Percentiles rank a stretch among this genome's conserved stretches.
Evolutionary conservation across 2,113 vertebrate genomes (phyloP).

Genomic region (Phyllostomus hastatus): DNA sequence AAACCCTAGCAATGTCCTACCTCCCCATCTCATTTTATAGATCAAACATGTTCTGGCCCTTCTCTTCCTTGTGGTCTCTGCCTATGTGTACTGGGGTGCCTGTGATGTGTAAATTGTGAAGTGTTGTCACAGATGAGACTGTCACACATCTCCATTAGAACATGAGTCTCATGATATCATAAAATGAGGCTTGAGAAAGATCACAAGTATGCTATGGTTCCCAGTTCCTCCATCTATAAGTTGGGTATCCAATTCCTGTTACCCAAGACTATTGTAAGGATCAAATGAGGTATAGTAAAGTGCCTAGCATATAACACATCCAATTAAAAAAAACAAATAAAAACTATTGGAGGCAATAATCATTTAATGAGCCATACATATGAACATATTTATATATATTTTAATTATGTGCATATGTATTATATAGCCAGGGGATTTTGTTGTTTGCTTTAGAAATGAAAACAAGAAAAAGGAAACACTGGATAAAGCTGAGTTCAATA

Average conservation of each 20-base stretch:
- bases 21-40: background rate
- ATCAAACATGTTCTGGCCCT: background rate
- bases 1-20: background rate
- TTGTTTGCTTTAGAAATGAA: constrained; percentile 33
- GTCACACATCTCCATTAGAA: background rate
- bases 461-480: background rate
- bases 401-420: background rate
- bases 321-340: background rate
- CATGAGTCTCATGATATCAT: background rate
- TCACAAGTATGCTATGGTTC: background rate
- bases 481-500: background rate
- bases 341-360: background rate
- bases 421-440: background rate
- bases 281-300: background rate
- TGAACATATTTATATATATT: background rate
- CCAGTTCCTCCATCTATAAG: background rate
- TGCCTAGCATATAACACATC: background rate
- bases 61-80: background rate
- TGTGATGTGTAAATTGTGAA: background rate
- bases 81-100: background rate
- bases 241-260: background rate
- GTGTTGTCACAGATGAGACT: background rate
- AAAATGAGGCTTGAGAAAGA: background rate
- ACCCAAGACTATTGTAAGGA: background rate
- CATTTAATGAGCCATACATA: background rate